Conservation (phyloP, 2,797 vertebrate genomes). For the Hafferia zeledoni region DNA sequence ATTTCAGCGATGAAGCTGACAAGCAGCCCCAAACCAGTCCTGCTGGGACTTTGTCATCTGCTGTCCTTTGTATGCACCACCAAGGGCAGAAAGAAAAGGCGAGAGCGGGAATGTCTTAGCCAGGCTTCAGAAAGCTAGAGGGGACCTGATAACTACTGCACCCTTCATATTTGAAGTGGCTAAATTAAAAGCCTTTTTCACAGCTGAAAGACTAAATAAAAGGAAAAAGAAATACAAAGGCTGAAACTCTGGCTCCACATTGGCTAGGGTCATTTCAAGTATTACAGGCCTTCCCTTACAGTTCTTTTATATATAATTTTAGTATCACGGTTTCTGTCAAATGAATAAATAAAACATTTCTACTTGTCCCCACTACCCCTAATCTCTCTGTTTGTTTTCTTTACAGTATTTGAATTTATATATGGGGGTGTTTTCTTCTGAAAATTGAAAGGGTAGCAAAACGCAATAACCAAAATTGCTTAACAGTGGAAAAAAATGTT, state of each 20-base stretch:
- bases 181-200: not conserved
- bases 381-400: not conserved
- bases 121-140: not conserved
- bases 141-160: not conserved
- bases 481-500: not conserved
- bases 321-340: not conserved
- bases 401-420: not conserved
- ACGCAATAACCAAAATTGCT: not conserved
- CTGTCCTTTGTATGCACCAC: too few species aligned
- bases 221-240: not conserved
- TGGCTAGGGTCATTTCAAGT: not conserved
- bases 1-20: not conserved
- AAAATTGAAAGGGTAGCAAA: not conserved
- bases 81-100: not conserved
- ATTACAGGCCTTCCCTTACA: not conserved
- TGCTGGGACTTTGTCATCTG: too few species aligned
- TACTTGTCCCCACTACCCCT: not conserved
- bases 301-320: not conserved
- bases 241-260: not conserved
- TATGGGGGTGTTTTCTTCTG: not conserved
- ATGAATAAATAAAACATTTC: not conserved
- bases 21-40: not conserved
- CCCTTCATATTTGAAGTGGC: not conserved
- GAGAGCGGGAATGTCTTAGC: not conserved
- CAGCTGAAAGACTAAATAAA: not conserved